phyloP scores from a whole-genome alignment of 1,140 invertebrate species.

The Drosophila takahashii region DNA sequence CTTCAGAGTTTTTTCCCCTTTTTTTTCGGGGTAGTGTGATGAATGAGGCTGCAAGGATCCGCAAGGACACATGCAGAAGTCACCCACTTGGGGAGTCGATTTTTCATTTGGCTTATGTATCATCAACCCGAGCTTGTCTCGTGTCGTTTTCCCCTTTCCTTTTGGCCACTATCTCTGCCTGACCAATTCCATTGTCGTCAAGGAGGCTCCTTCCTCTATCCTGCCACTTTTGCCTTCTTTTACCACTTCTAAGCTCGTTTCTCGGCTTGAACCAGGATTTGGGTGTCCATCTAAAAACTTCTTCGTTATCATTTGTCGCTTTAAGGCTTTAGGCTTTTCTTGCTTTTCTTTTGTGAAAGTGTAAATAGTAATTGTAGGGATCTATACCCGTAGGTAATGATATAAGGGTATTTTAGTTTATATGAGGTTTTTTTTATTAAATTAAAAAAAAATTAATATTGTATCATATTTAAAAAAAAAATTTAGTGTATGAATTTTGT shows the following conservation, averaged over 20 bases:
- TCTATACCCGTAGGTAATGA: too few relatives aligned
- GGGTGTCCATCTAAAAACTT: constrained; percentile 20
- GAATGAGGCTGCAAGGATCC: constrained; percentile 46
- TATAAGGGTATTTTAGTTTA: too few relatives aligned
- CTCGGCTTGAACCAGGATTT: constrained; percentile 53
- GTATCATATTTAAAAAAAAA: too few relatives aligned
- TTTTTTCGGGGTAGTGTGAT: constrained; percentile 46
- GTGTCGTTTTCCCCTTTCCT: constrained; percentile 6
- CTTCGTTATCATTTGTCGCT: constrained; percentile 40
- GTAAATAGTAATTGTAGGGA: not conserved
- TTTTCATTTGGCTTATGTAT: constrained; percentile 71
- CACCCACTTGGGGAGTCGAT: constrained; percentile 57
- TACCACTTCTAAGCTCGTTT: constrained; percentile 46
- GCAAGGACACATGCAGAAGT: constrained; percentile 22
- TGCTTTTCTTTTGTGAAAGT: not conserved
- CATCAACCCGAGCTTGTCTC: constrained; percentile 38
- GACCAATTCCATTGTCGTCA: constrained; percentile 56
- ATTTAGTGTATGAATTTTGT: too few relatives aligned
- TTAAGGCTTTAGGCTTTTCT: constrained; percentile 42
- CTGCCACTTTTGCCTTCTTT: constrained; percentile 2
- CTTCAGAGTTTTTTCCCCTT: constrained; percentile 26
- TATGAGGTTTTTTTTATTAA: too few relatives aligned
- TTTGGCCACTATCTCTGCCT: constrained; percentile 30
- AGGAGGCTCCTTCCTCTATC: not conserved
- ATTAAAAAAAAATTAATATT: too few relatives aligned